Conservation (phyloP, 2,888 invertebrate species). For the Amblyjoppa proteus region DNA sequence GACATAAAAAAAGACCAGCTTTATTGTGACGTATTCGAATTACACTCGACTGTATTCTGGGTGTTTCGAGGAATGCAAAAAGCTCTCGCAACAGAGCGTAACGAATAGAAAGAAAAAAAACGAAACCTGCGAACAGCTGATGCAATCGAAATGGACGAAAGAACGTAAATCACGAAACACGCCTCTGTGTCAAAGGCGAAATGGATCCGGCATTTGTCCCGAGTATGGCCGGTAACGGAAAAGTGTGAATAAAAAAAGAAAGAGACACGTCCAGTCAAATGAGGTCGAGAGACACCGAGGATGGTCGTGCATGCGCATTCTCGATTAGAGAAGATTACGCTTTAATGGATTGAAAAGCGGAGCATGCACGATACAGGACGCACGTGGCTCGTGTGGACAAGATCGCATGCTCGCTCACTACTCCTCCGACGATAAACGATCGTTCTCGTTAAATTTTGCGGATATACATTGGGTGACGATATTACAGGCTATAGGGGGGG, state of each 20-base stretch:
- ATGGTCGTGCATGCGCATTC: slow-evolving; percentile 4
- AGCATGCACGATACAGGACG: slow-evolving; percentile 17
- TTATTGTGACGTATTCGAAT: no score
- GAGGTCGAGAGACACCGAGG: not conserved
- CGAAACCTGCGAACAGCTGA: no score
- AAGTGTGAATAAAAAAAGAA: not conserved
- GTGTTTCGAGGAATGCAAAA: no score
- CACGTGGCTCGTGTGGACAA: slow-evolving; percentile 42
- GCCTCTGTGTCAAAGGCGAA: no score
- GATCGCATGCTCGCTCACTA: not conserved
- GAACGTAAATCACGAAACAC: no score
- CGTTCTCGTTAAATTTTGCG: not conserved
- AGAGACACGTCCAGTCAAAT: not conserved
- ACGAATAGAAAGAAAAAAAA: no score
- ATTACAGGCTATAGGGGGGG: no score
- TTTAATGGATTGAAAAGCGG: slow-evolving; percentile 43
- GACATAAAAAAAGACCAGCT: no score
- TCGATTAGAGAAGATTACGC: not conserved
- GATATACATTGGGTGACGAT: not conserved
- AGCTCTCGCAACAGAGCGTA: no score
- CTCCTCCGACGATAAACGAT: not conserved
- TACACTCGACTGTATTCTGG: no score
- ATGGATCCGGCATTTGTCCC: no score
- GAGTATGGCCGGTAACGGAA: not conserved
- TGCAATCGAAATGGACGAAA: no score